These are phyloP conservation scores for Gallinago nigripennis DNA, from an alignment of 2,797 vertebrate genomes.

Conservation along the genomic window DNA sequence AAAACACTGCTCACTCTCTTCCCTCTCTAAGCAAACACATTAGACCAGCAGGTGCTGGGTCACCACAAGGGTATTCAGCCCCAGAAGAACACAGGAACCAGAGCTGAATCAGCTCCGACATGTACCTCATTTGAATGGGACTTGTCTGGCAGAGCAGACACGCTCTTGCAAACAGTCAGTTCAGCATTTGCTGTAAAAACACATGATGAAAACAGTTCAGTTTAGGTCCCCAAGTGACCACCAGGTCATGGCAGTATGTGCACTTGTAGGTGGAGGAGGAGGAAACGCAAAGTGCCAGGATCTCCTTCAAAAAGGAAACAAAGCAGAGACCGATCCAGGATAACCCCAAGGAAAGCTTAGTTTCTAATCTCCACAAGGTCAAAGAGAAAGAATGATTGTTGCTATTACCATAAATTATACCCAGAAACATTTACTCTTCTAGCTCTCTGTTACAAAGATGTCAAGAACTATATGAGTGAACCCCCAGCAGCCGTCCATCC, in stretches of 20 bases:
- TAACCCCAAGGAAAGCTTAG: neutral
- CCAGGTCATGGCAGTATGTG: neutral
- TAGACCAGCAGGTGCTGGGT: neutral
- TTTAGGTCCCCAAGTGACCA: neutral
- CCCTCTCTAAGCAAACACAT: neutral
- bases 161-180: neutral
- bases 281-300: neutral
- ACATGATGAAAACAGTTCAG: neutral
- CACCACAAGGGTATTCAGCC: neutral
- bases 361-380: neutral
- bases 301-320: neutral
- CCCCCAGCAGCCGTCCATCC: neutral
- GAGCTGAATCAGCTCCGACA: constrained; percentile 48
- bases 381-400: constrained; percentile 14
- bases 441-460: neutral
- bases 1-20: neutral
- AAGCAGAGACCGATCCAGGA: neutral
- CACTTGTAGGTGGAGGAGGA: neutral
- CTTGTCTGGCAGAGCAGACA: constrained; percentile 29
- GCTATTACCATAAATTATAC: constrained; percentile 38
- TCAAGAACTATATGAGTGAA: constrained; percentile 36
- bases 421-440: neutral
- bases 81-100: neutral
- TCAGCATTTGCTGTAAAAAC: neutral
- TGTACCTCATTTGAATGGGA: constrained; percentile 17